Evolutionary conservation across 2,113 vertebrate genomes (phyloP).

Genomic region (Percopsis transmontana): DNA sequence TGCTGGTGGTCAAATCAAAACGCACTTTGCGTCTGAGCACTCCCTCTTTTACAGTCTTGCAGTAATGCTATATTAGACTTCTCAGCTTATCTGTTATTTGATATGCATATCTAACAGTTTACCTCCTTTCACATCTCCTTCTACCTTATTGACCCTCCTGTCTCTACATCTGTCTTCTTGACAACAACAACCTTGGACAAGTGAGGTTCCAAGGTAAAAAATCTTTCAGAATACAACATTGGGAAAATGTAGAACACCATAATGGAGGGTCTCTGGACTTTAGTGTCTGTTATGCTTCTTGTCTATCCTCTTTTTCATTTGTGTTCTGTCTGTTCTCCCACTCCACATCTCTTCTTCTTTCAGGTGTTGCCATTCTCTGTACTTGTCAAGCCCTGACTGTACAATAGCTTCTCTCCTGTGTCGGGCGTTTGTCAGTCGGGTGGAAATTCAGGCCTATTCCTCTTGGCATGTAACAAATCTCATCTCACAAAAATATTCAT

Average conservation of each 20-base stretch:
- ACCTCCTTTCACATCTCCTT: neutral
- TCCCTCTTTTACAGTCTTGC: neutral
- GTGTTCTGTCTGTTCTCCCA: neutral
- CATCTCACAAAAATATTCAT: conserved; percentile 73
- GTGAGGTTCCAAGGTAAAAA: too few species aligned
- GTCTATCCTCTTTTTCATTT: neutral
- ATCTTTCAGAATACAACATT: too few species aligned
- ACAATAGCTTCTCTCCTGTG: conserved; percentile 37
- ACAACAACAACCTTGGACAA: too few species aligned
- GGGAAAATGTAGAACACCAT: too few species aligned
- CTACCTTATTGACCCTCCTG: neutral
- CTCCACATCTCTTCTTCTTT: neutral
- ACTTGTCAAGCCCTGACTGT: conserved; percentile 4
- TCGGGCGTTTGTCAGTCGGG: conserved; percentile 23
- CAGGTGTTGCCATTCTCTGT: conserved; percentile 23
- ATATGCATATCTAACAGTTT: neutral
- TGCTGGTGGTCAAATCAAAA: neutral
- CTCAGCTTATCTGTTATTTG: neutral
- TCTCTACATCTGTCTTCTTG: neutral
- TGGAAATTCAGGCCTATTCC: conserved; percentile 29
- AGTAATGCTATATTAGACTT: conserved; percentile 1
- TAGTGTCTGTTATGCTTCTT: neutral
- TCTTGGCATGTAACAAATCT: conserved; percentile 62
- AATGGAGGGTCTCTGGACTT: too few species aligned
- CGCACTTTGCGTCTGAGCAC: neutral